Conservation (phyloP, 2,888 invertebrate genomes). For the Trypoxylon attenuatum region DNA sequence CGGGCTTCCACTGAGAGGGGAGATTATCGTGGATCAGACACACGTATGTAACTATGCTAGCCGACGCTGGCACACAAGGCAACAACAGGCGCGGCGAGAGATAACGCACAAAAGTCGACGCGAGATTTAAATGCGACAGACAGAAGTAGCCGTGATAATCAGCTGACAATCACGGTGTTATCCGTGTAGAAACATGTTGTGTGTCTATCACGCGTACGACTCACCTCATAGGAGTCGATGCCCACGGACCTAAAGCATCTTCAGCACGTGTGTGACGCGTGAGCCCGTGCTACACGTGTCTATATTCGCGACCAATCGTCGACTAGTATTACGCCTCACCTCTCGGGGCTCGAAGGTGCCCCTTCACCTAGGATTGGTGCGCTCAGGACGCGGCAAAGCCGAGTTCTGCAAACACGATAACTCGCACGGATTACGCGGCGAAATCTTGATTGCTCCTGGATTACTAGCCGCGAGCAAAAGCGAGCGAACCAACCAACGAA, state of each 20-base stretch:
- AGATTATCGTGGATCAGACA: too few species aligned
- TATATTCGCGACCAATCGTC: slow-evolving; percentile 30
- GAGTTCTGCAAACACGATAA: neutral
- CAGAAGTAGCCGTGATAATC: slow-evolving; percentile 20
- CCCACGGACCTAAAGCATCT: slow-evolving; percentile 2
- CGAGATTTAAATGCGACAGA: too few species aligned
- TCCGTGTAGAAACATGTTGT: slow-evolving; percentile 13
- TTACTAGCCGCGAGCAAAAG: neutral
- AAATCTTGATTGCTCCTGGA: neutral
- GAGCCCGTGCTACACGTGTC: slow-evolving; percentile 6
- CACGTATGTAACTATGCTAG: too few species aligned
- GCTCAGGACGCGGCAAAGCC: neutral
- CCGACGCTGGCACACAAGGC: too few species aligned
- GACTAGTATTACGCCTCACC: slow-evolving; percentile 14
- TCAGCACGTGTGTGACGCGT: slow-evolving; percentile 20
- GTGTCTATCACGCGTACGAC: slow-evolving; percentile 29
- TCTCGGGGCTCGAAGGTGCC: slow-evolving; percentile 6
- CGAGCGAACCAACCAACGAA: too few species aligned
- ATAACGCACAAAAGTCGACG: too few species aligned
- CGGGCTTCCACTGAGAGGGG: too few species aligned
- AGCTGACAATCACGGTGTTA: slow-evolving; percentile 32
- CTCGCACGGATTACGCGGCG: slow-evolving; percentile 6
- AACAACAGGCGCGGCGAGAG: too few species aligned
- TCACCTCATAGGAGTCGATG: slow-evolving; percentile 1
- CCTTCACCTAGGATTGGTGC: slow-evolving; percentile 2